A percentile compares a stretch with the other conserved stretches of the same genome.
These are phyloP conservation scores for Ptiloglossa arizonensis DNA, from an alignment of 1,140 invertebrate species.

Conservation along the genomic window DNA sequence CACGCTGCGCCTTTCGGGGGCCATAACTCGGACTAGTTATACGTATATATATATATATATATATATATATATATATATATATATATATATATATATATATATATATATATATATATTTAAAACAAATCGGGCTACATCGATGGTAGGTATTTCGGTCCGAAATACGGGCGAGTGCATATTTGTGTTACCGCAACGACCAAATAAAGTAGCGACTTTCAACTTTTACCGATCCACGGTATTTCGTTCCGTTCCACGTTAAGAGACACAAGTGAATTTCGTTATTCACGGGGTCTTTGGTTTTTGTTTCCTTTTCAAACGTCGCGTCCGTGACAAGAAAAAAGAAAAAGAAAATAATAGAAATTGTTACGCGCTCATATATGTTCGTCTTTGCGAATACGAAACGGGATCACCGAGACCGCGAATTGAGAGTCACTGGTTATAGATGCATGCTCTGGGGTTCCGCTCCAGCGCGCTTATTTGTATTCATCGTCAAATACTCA, in stretches of 20 bases:
- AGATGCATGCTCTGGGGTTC: background rate
- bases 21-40: conserved; percentile 1
- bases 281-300: background rate
- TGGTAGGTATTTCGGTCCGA: background rate
- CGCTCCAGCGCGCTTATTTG: conserved; percentile 10
- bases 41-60: background rate
- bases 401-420: background rate
- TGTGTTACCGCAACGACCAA: background rate
- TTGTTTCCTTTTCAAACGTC: too few relatives aligned
- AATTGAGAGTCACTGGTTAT: background rate
- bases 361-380: too few relatives aligned
- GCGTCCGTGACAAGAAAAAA: too few relatives aligned
- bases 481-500: conserved; percentile 36
- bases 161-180: conserved; percentile 22
- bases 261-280: background rate
- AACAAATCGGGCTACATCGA: conserved; percentile 5
- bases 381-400: too few relatives aligned
- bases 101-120: conserved; percentile 2
- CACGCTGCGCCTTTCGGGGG: conserved; percentile 17
- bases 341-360: too few relatives aligned
- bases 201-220: background rate
- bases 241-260: background rate
- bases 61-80: background rate
- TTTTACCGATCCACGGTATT: background rate
- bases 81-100: background rate